A percentile compares a stretch with the other conserved stretches of the same genome.
These are phyloP conservation scores for Hyppa rectilinea DNA, from an alignment of 2,888 invertebrate species.

Conservation along the genomic window DNA sequence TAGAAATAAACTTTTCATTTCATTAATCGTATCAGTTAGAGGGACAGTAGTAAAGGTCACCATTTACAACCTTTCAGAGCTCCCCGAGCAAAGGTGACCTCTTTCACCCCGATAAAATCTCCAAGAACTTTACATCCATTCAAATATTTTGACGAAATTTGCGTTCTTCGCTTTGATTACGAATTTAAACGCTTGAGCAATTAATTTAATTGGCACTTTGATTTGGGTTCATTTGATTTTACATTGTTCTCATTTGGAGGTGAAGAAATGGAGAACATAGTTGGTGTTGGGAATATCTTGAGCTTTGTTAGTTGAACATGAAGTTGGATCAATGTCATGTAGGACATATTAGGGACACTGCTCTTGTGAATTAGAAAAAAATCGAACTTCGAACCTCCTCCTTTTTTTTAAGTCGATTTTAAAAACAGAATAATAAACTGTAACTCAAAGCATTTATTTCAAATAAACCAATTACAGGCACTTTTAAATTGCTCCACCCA, in stretches of 20 bases:
- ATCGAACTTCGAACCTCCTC: too few relatives aligned
- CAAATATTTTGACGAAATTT: constrained; percentile 48
- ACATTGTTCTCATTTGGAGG: constrained; percentile 31
- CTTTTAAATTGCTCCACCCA: too few relatives aligned
- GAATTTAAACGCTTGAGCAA: constrained; percentile 46
- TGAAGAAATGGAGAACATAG: constrained; percentile 6
- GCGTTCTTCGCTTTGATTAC: constrained; percentile 59
- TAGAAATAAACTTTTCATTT: too few relatives aligned
- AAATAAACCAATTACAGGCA: too few relatives aligned
- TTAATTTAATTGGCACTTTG: constrained; percentile 51
- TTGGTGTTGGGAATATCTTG: neutral
- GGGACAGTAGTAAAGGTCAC: constrained; percentile 36
- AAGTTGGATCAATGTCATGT: neutral
- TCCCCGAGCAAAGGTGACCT: constrained; percentile 58
- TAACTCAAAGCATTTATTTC: too few relatives aligned
- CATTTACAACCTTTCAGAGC: constrained; percentile 36
- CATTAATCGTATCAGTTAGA: constrained; percentile 8
- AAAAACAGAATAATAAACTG: too few relatives aligned
- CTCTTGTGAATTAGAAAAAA: too few relatives aligned
- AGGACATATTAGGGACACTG: neutral
- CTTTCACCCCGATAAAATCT: constrained; percentile 37
- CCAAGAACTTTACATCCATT: constrained; percentile 40
- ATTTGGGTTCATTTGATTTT: constrained; percentile 49
- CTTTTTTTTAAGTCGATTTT: too few relatives aligned
- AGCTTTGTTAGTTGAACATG: constrained; percentile 5